Evolutionary conservation across 2,888 invertebrate genomes (phyloP).

Genomic region (Antitype chi): DNA sequence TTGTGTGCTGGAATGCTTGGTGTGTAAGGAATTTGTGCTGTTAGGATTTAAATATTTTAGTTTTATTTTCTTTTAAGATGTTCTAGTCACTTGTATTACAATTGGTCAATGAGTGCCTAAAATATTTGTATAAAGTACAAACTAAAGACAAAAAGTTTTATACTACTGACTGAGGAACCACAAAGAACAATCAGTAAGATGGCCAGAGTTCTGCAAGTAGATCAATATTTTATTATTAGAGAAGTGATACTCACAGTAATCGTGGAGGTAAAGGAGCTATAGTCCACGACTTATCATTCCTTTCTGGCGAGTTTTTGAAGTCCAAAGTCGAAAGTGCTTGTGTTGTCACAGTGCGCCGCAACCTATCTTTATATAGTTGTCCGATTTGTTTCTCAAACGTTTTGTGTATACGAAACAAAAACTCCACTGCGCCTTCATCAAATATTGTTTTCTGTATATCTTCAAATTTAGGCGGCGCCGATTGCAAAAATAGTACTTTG

Average conservation of each 20-base stretch:
- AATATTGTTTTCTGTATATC: slow-evolving; percentile 90
- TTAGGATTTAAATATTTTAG: background rate
- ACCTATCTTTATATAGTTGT: slow-evolving; percentile 83
- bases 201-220: background rate
- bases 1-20: background rate
- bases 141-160: background rate
- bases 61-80: slow-evolving; percentile 3
- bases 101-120: background rate
- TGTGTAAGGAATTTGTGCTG: background rate
- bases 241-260: slow-evolving; percentile 83
- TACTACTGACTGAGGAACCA: too few relatives aligned
- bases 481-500: slow-evolving; percentile 83
- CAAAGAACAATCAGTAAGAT: background rate
- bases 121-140: background rate
- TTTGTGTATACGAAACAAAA: slow-evolving; percentile 88
- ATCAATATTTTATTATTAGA: background rate
- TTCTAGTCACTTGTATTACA: background rate
- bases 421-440: slow-evolving; percentile 89
- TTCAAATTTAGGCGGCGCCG: slow-evolving; percentile 89
- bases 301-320: slow-evolving; percentile 85
- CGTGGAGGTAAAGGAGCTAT: slow-evolving; percentile 90
- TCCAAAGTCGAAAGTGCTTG: slow-evolving; percentile 75
- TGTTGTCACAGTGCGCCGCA: slow-evolving; percentile 78
- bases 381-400: slow-evolving; percentile 88
- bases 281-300: slow-evolving; percentile 89